Percentiles rank a stretch among this genome's conserved stretches.
These are phyloP conservation scores for Actinia tenebrosa DNA, from an alignment of 64 coral and sea anemone genomes.

Conservation along the genomic window DNA sequence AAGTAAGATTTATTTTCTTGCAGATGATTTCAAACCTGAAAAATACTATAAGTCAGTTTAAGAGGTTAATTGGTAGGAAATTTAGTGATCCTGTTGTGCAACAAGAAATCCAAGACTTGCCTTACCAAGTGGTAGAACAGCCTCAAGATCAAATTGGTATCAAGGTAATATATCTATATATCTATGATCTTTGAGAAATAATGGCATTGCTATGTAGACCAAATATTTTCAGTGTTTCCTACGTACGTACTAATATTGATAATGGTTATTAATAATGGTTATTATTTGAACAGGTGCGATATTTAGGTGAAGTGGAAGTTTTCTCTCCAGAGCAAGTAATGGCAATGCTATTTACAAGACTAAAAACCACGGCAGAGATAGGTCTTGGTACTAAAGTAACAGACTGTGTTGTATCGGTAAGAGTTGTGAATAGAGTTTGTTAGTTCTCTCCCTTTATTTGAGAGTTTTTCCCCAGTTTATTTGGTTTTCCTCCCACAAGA, in stretches of 20 bases:
- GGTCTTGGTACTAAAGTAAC: conserved; percentile 76
- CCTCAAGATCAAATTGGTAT: conserved; percentile 72
- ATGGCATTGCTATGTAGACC: too few relatives aligned
- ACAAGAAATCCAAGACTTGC: conserved; percentile 60
- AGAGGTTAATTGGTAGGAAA: conserved; percentile 77
- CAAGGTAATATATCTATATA: conserved; percentile 42
- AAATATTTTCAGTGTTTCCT: too few relatives aligned
- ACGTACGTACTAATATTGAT: neutral
- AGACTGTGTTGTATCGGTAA: conserved; percentile 92
- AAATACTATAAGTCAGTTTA: conserved; percentile 92
- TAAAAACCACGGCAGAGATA: conserved; percentile 64
- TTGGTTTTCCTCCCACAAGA: too few relatives aligned
- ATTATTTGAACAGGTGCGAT: conserved; percentile 56
- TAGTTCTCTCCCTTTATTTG: too few relatives aligned
- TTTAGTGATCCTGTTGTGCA: conserved; percentile 84
- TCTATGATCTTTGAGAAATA: too few relatives aligned
- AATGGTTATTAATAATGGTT: neutral
- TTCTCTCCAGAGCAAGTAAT: conserved; percentile 96
- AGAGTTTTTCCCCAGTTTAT: too few relatives aligned
- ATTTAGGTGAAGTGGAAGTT: conserved; percentile 65
- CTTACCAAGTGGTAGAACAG: conserved; percentile 64
- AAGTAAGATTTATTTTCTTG: conserved; percentile 15
- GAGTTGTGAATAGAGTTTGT: neutral
- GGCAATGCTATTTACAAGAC: conserved; percentile 86
- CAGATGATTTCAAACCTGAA: conserved; percentile 84